Conservation (phyloP, 2,113 vertebrate species). For the Crotalus tigris region DNA sequence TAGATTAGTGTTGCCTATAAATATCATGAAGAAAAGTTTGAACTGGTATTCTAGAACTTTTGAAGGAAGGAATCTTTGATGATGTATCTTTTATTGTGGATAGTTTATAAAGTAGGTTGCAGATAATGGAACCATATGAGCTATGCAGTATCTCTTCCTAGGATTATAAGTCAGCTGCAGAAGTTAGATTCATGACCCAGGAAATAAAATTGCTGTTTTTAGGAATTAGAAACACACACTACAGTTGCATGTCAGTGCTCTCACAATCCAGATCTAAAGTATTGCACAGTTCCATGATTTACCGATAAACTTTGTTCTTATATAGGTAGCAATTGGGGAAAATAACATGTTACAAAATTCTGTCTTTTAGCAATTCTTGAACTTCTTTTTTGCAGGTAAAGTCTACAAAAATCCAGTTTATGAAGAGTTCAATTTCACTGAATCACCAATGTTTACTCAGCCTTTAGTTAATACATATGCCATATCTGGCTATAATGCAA, state of each 20-base stretch:
- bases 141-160: not conserved
- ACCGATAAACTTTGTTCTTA: conserved; percentile 4
- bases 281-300: not conserved
- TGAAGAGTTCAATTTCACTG: conserved; percentile 85
- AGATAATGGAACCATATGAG: not conserved
- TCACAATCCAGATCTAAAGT: not conserved
- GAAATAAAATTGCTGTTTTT: not conserved
- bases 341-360: not conserved
- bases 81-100: not conserved
- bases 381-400: conserved; percentile 70
- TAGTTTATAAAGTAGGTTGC: not conserved
- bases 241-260: not conserved
- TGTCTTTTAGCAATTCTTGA: not conserved
- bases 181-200: not conserved
- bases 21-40: not conserved
- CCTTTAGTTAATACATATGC: conserved; percentile 89
- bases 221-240: not conserved
- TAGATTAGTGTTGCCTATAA: not conserved
- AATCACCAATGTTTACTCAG: conserved; percentile 89
- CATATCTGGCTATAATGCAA: conserved; percentile 89
- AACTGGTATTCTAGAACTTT: not conserved
- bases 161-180: not conserved
- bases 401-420: conserved; percentile 87
- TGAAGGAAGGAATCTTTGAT: not conserved
- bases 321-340: not conserved